These are phyloP conservation scores for Zoanthus sansibaricus DNA, from an alignment of 92 coral and sea anemone species.

Conservation along the genomic window DNA sequence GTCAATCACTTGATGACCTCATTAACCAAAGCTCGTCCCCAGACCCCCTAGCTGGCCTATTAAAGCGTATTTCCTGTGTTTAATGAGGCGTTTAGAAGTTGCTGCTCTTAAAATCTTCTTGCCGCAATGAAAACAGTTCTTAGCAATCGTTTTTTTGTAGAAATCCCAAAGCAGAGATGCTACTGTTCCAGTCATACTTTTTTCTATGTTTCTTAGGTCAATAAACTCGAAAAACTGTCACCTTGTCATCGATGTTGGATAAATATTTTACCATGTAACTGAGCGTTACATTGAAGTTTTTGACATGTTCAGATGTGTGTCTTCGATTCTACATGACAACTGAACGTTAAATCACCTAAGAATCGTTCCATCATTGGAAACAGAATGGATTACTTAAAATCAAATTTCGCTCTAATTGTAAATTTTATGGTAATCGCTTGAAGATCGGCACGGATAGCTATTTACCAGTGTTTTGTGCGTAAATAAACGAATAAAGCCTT, in stretches of 20 bases:
- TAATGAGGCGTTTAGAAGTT: slow-evolving; percentile 61
- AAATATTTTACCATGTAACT: slow-evolving; percentile 39
- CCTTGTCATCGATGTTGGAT: slow-evolving; percentile 14
- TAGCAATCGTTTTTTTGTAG: neutral
- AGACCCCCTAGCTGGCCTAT: slow-evolving; percentile 67
- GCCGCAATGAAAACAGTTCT: slow-evolving; percentile 27
- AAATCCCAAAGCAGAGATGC: neutral
- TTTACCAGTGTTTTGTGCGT: slow-evolving; percentile 33
- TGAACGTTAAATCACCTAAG: slow-evolving; percentile 15
- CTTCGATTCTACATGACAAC: slow-evolving; percentile 6
- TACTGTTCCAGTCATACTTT: neutral
- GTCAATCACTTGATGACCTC: slow-evolving; percentile 77
- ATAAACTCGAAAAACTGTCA: slow-evolving; percentile 33
- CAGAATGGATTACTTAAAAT: slow-evolving; percentile 31
- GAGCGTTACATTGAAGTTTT: slow-evolving; percentile 13
- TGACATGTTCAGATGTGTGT: neutral
- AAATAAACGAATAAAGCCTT: neutral
- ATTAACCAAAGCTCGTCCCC: slow-evolving; percentile 67
- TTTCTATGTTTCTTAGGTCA: slow-evolving; percentile 26
- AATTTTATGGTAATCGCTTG: slow-evolving; percentile 38
- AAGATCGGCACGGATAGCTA: slow-evolving; percentile 20
- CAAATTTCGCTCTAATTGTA: slow-evolving; percentile 43
- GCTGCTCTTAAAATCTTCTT: slow-evolving; percentile 30
- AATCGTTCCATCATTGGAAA: slow-evolving; percentile 14
- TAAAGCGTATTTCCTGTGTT: slow-evolving; percentile 54